Conservation (phyloP, 2,888 invertebrate genomes). For the Ormyrus rosae region DNA sequence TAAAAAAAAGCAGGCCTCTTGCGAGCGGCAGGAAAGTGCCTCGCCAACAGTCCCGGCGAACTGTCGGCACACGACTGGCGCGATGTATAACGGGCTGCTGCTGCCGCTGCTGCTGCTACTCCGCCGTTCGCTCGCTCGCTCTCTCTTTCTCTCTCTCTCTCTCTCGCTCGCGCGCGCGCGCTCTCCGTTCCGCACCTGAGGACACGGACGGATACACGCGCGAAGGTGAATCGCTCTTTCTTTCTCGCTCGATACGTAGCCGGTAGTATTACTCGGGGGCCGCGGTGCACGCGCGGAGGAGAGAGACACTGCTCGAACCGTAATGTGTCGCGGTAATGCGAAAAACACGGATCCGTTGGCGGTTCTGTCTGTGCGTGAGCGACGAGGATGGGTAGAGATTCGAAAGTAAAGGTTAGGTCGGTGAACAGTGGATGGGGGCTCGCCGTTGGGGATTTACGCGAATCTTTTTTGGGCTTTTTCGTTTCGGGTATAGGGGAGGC, state of each 20-base stretch:
- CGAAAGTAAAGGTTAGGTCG: too few relatives aligned
- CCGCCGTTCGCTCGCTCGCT: background rate
- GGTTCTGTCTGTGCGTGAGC: background rate
- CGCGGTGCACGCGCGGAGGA: constrained; percentile 6
- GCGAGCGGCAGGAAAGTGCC: background rate
- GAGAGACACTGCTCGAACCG: background rate
- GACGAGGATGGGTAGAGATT: too few relatives aligned
- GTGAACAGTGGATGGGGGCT: too few relatives aligned
- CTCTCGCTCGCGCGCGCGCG: background rate
- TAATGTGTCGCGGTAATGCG: constrained; percentile 24
- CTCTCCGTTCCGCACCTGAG: constrained; percentile 42
- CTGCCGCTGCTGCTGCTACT: background rate
- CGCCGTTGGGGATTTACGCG: too few relatives aligned
- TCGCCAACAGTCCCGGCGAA: constrained; percentile 56
- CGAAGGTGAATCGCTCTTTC: background rate
- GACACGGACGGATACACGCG: background rate
- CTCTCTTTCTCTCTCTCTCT: constrained; percentile 20
- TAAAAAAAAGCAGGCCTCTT: background rate
- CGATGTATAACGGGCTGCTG: constrained; percentile 45
- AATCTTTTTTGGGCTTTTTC: too few relatives aligned
- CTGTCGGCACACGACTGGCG: constrained; percentile 57
- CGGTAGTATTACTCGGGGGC: background rate
- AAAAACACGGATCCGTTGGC: constrained; percentile 19
- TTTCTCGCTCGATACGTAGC: too few relatives aligned
- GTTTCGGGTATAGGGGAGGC: too few relatives aligned